Base-by-base conservation (phyloP, 2,113 vertebrate species). In the Muntiacus muntjak region DNA sequence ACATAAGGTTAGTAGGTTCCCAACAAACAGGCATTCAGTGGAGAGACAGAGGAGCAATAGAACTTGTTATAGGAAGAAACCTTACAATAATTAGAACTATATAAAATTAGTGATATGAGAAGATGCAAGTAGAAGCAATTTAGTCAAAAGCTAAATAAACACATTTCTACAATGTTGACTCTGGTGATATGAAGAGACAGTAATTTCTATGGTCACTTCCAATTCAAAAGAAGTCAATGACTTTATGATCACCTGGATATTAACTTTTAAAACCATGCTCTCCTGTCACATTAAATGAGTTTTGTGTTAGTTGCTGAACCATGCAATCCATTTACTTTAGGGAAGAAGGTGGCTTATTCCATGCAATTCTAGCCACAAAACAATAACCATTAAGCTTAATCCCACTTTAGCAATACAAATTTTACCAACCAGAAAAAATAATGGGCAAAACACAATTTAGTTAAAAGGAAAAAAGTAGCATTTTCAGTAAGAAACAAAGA, bases 251-350 rank as follows among this genome's bases (percentile, higher is more conserved):
- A 97, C 92, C 45, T 93, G 16, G 40, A 82, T 95, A 26, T 96
- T 78, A 94, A n/a, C 83, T 55, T 97, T 96, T 81, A 98, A 97
- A 96, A 3, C 28, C 74, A 7, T 60, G 90, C 55, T 47, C 28
- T 81, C 88, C 95, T 97, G 96, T 96, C 97, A 95, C 91, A 96
- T 96, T 76, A 93, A 57, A 98, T 98, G 95, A 96, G 52, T 85
- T 98, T 90, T 96, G 33, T 74, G 43, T 97, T 97, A 94, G 97
- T 87, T 98, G 62, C 36, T 98, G 96, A 98, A 98, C 81, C 95
- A 95, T 83, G 94, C 98, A 98, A 98, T 97, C 92, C 60, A 91
- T 93, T 98, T 98, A 93, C 96, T 97, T 88, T 97, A 86, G 91
- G 28, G 57, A 97, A 97, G 54, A 97, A 60, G 13, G 0, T 89